These are phyloP conservation scores for Syrphus vitripennis DNA, from an alignment of 2,888 invertebrate species.

Conservation along the genomic window DNA sequence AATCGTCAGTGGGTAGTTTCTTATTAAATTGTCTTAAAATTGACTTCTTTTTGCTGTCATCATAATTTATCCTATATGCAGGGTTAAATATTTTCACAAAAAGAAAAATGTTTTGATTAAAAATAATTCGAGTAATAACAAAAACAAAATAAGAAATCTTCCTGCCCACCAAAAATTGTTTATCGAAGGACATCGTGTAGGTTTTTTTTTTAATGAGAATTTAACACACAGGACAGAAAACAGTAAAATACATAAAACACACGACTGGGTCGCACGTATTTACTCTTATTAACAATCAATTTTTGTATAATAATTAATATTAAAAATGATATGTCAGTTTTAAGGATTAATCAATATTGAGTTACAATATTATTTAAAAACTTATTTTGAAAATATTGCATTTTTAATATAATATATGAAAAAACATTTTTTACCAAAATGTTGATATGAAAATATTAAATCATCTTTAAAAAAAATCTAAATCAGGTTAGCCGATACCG, in stretches of 20 bases:
- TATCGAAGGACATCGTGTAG: slow-evolving; percentile 40
- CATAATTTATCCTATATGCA: neutral
- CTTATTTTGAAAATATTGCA: no score
- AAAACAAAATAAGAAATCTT: neutral
- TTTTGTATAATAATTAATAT: no score
- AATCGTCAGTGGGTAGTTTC: neutral
- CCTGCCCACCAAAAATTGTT: neutral
- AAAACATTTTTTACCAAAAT: no score
- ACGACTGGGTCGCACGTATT: no score
- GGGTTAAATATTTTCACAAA: neutral
- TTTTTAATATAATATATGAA: no score
- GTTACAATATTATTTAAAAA: no score
- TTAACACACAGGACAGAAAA: neutral
- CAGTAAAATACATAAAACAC: neutral
- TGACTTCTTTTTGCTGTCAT: neutral
- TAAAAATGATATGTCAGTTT: no score
- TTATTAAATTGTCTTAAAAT: neutral
- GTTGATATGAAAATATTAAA: no score
- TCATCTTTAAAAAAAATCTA: no score
- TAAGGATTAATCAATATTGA: no score
- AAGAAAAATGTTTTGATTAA: neutral
- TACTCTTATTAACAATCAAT: no score
- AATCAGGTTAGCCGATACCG: no score
- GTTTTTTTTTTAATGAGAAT: slow-evolving; percentile 39
- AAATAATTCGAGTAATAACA: neutral